These are phyloP conservation scores for Lissonota sp. DNA, from an alignment of 2,888 invertebrate species.

Conservation along the genomic window DNA sequence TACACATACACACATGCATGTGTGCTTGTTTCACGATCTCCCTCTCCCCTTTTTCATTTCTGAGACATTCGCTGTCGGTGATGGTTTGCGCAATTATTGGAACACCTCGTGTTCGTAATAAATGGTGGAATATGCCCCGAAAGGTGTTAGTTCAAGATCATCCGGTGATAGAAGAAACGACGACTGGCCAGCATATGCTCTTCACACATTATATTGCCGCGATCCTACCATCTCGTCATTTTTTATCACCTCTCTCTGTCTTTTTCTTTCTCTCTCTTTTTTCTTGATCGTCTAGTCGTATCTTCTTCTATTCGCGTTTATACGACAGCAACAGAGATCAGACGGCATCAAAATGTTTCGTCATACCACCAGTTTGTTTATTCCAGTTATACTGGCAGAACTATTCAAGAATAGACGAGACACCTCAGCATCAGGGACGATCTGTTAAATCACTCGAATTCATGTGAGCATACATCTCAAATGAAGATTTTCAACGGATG, in stretches of 20 bases:
- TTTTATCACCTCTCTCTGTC: too few relatives aligned
- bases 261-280: slow-evolving; percentile 38
- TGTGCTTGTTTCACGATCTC: slow-evolving; percentile 40
- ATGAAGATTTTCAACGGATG: too few relatives aligned
- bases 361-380: slow-evolving; percentile 39
- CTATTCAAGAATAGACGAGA: slow-evolving; percentile 13
- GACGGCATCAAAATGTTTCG: slow-evolving; percentile 45
- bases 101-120: slow-evolving; percentile 81
- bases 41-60: not conserved
- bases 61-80: slow-evolving; percentile 46
- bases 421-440: slow-evolving; percentile 2
- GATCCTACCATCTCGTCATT: slow-evolving; percentile 1
- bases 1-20: not conserved
- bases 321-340: slow-evolving; percentile 30
- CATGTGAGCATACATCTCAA: too few relatives aligned
- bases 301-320: slow-evolving; percentile 31
- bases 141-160: slow-evolving; percentile 83
- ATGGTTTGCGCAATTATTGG: slow-evolving; percentile 82
- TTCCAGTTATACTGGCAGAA: slow-evolving; percentile 18
- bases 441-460: not conserved
- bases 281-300: slow-evolving; percentile 20
- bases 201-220: slow-evolving; percentile 44
- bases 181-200: slow-evolving; percentile 38
- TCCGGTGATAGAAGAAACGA: slow-evolving; percentile 75
- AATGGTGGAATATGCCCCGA: slow-evolving; percentile 81